These are phyloP conservation scores for Mus pahari DNA, from an alignment of 2,113 vertebrate species.

Conservation along the genomic window DNA sequence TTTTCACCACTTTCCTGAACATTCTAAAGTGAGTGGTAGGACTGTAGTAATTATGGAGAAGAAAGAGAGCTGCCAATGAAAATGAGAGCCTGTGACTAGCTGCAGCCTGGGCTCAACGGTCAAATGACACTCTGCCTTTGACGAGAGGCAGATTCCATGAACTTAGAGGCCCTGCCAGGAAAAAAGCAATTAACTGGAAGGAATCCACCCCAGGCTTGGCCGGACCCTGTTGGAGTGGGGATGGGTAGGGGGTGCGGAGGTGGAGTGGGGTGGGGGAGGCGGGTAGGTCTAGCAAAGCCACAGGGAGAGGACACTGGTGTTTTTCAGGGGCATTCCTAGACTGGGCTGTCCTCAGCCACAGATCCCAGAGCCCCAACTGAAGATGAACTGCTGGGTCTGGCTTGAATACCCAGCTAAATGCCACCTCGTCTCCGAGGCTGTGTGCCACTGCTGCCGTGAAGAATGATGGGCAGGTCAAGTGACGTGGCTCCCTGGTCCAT, in stretches of 20 bases:
- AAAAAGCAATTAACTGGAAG: conserved; percentile 57
- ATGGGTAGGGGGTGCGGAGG: too few species aligned
- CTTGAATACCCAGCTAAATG: background rate
- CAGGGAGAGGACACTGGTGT: background rate
- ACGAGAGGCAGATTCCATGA: conserved; percentile 51
- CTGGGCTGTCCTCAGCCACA: background rate
- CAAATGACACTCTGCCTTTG: conserved; percentile 45
- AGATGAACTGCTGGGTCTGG: background rate
- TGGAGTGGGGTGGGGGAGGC: too few species aligned
- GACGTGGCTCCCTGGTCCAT: background rate
- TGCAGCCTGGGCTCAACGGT: background rate
- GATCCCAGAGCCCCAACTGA: background rate
- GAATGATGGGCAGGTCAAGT: background rate
- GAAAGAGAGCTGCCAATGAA: background rate
- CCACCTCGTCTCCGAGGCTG: background rate
- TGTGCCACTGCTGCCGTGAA: background rate
- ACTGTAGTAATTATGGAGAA: background rate
- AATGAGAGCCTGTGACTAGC: conserved; percentile 16
- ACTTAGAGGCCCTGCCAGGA: conserved; percentile 40
- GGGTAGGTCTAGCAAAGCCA: background rate
- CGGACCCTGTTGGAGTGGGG: background rate
- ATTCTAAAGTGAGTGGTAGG: background rate
- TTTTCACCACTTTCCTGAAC: conserved; percentile 25
- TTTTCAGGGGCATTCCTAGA: background rate
- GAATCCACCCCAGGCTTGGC: conserved; percentile 38